A percentile compares a stretch with the other conserved stretches of the same genome.
Evolutionary conservation across 2,888 invertebrate genomes (phyloP).

Genomic region (Lasioglossum marginatum): DNA sequence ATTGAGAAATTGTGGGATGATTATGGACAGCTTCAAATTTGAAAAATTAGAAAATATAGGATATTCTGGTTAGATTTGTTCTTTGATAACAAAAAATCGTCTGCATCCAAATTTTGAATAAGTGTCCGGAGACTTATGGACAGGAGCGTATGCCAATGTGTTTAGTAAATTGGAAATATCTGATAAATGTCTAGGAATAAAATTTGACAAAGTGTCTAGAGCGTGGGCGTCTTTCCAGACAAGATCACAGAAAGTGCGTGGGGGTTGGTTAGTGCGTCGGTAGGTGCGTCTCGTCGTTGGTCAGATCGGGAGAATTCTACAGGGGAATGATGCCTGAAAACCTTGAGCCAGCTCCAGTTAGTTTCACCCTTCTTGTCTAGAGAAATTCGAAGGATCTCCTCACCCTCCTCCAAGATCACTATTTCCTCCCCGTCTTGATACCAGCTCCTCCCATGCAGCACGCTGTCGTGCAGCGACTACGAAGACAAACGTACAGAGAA

Average conservation of each 20-base stretch:
- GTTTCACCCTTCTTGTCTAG: slow-evolving; percentile 87
- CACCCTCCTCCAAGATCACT: slow-evolving; percentile 88
- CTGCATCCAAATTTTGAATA: too few relatives aligned
- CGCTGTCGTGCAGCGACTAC: slow-evolving; percentile 75
- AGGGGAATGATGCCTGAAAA: slow-evolving; percentile 76
- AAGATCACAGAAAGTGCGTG: slow-evolving; percentile 48
- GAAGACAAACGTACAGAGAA: slow-evolving; percentile 66
- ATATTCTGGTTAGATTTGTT: too few relatives aligned
- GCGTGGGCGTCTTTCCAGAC: background rate
- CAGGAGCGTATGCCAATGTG: too few relatives aligned
- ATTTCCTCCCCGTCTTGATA: slow-evolving; percentile 86
- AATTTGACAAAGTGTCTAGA: too few relatives aligned
- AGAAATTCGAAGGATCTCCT: slow-evolving; percentile 88
- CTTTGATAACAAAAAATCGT: too few relatives aligned
- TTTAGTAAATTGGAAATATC: too few relatives aligned
- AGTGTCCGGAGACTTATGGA: too few relatives aligned
- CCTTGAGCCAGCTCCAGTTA: slow-evolving; percentile 90
- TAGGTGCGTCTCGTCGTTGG: slow-evolving; percentile 35
- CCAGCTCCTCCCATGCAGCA: slow-evolving; percentile 86
- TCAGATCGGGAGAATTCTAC: slow-evolving; percentile 51
- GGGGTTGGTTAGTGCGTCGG: slow-evolving; percentile 34
- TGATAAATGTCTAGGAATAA: background rate
- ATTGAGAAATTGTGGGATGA: too few relatives aligned
- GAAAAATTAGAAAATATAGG: too few relatives aligned
- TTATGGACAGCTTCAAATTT: too few relatives aligned